Evolutionary conservation across 2,888 invertebrate genomes (phyloP), one percentile per base, ranked within the genome.

Genomic region (Metallyticus violacea): DNA sequence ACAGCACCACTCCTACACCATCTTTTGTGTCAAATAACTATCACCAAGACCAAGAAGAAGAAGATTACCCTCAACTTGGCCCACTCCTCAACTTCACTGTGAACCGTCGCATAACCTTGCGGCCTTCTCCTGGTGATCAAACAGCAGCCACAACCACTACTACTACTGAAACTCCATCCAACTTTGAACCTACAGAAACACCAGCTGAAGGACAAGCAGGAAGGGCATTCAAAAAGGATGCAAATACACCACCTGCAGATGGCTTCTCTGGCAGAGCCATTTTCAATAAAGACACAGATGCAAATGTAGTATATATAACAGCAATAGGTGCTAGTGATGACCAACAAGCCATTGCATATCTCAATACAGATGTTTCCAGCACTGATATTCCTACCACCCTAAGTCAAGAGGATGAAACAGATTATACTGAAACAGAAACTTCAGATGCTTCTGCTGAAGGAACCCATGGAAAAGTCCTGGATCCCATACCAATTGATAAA

Each of bases 261-360:
- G 91, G 93, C 93, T 90, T 93, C 93, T 89, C 93, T 93, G 90
- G 93, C 81, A 76, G 88, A 5, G 79, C 77, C 40, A 79, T 85
- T 92, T 91, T 93, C 93, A 89, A 92, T 93, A 90, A 93, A 93
- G 90, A 93, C 93, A 90, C 93, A 93, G 91, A 93, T 93, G 90
- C 93, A 93, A 90, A 93, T 77, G 88, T 88, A 30, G 88, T 91
- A 86, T 91, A 91, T 89, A 89, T 91, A 87, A 91, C 91, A 89
- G 91, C 91, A 88, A 91, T 91, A 89, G 89, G 90, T 88, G 90
- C 90, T 87, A 83, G 29, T 79, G 84, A 79, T n/a, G 85, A 77
- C 90, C 90, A 88, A 89, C 81, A 81, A 81, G 81, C 81, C 9
- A 30, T 81, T 25, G 81, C n/a, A 1, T 81, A 30, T 30, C 25